These are phyloP conservation scores for Epicauta chinensis DNA, from an alignment of 1,140 invertebrate genomes.

Conservation along the genomic window DNA sequence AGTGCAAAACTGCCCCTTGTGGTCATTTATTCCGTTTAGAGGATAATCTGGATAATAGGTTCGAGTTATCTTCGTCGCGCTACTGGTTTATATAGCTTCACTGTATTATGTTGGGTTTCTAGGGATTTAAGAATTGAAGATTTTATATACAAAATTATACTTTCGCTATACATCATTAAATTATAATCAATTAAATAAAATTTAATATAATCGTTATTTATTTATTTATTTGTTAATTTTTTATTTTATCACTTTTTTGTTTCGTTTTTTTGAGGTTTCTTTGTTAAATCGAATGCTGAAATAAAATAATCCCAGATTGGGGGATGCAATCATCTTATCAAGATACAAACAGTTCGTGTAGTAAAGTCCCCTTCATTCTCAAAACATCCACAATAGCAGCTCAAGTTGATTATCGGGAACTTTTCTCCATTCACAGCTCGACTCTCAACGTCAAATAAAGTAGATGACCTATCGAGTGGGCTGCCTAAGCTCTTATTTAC, in stretches of 20 bases:
- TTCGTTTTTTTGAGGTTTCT: too few species aligned
- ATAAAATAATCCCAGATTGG: not conserved
- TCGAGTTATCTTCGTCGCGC: slow-evolving; percentile 36
- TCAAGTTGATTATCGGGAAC: slow-evolving; percentile 30
- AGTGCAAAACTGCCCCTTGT: slow-evolving; percentile 31
- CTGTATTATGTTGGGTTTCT: slow-evolving; percentile 24
- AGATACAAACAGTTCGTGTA: slow-evolving; percentile 30
- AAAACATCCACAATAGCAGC: slow-evolving; percentile 32
- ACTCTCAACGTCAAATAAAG: slow-evolving; percentile 27
- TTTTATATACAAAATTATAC: too few species aligned
- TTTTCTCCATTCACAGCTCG: slow-evolving; percentile 21
- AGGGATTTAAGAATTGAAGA: too few species aligned
- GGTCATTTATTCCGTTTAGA: slow-evolving; percentile 43
- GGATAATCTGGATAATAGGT: slow-evolving; percentile 43
- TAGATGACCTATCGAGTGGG: slow-evolving; percentile 25
- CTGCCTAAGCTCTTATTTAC: slow-evolving; percentile 30
- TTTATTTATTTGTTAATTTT: too few species aligned
- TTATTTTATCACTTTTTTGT: too few species aligned
- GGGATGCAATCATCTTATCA: slow-evolving; percentile 24
- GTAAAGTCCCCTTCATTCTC: slow-evolving; percentile 32
- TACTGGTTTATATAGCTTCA: slow-evolving; percentile 32
- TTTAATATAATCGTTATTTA: too few species aligned
- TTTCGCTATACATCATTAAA: too few species aligned
- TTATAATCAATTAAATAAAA: too few species aligned
- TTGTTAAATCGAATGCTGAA: not conserved